A percentile compares a stretch with the other conserved stretches of the same genome.
phyloP scores from a whole-genome alignment of 2,797 vertebrate species.

The Oreortyx pictus region DNA sequence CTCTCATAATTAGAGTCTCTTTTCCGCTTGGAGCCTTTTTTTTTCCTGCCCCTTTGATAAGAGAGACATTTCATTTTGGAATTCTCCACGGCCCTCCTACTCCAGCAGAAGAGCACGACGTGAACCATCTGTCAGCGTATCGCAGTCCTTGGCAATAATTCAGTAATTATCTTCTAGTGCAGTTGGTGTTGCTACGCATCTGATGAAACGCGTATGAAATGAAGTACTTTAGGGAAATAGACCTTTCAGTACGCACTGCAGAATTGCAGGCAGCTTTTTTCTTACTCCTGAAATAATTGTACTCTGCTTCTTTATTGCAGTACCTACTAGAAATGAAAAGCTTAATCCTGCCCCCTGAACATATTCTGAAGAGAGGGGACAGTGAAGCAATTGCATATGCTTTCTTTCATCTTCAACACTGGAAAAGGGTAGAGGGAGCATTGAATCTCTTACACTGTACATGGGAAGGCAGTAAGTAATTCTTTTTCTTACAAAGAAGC shows the following conservation, averaged over 20 bases:
- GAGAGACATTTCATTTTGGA: conserved; percentile 17
- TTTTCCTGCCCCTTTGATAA: conserved; percentile 8
- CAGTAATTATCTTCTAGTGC: conserved; percentile 43
- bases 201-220: conserved; percentile 42
- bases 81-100: background rate
- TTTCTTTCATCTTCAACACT: conserved; percentile 98
- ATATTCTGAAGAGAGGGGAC: conserved; percentile 97
- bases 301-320: conserved; percentile 80
- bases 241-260: background rate
- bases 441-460: conserved; percentile 98
- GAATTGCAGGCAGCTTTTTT: conserved; percentile 47
- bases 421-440: conserved; percentile 97
- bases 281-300: conserved; percentile 54
- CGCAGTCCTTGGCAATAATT: conserved; percentile 40
- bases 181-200: conserved; percentile 24
- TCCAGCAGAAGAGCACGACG: conserved; percentile 25
- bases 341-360: conserved; percentile 97
- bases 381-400: conserved; percentile 98
- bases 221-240: conserved; percentile 46
- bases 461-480: conserved; percentile 98
- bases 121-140: conserved; percentile 44
- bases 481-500: conserved; percentile 68
- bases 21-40: conserved; percentile 33
- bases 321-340: conserved; percentile 99
- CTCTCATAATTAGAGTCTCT: conserved; percentile 1